A percentile compares a stretch with the other conserved stretches of the same genome.
phyloP scores from a whole-genome alignment of 2,113 vertebrate species.

The Typhlomys cinereus region DNA sequence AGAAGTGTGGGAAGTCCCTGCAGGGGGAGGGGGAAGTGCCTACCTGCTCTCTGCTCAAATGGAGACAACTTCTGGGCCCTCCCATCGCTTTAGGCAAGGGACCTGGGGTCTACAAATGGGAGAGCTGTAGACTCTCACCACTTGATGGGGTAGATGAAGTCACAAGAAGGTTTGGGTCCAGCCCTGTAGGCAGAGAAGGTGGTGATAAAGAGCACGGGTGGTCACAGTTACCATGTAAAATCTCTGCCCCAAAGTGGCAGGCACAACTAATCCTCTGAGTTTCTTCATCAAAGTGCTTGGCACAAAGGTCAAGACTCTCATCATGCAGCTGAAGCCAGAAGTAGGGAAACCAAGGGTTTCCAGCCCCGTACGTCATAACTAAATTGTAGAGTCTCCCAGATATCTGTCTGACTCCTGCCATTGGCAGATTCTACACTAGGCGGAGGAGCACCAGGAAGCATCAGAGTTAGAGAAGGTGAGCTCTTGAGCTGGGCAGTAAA shows the following conservation, averaged over 20 bases:
- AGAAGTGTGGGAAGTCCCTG: not conserved
- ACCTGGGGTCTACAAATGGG: not conserved
- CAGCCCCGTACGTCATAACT: not conserved
- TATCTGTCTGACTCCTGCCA: not conserved
- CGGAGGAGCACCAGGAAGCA: not conserved
- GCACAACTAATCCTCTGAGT: no score
- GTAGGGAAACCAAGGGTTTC: not conserved
- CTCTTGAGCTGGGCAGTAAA: not conserved
- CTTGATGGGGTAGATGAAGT: not conserved
- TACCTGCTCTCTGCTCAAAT: not conserved
- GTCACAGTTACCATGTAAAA: not conserved
- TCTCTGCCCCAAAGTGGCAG: not conserved
- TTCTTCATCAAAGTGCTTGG: not conserved
- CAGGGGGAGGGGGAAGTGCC: not conserved
- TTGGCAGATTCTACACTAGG: not conserved
- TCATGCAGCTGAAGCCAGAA: not conserved
- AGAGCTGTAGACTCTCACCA: no score
- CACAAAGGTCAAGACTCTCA: not conserved
- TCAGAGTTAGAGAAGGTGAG: not conserved
- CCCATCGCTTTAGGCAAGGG: not conserved
- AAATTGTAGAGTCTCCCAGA: not conserved
- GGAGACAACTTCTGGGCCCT: not conserved
- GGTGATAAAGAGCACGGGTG: not conserved
- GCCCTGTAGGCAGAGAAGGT: not conserved
- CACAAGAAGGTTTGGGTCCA: not conserved